Evolutionary conservation across 1,140 invertebrate species (phyloP), one percentile per base, ranked within the genome.

Genomic region (Stegodyphus dumicola): DNA sequence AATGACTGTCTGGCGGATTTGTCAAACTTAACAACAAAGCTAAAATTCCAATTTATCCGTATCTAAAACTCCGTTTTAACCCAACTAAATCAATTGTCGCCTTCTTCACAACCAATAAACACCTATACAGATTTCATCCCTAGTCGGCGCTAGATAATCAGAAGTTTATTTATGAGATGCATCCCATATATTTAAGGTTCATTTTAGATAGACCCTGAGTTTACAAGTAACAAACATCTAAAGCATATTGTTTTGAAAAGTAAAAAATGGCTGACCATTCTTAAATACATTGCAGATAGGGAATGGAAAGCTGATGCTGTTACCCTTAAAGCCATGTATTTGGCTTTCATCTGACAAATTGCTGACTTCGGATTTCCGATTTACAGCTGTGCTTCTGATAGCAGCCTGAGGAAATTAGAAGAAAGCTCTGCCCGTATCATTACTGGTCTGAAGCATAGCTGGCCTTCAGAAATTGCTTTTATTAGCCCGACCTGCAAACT

Each of bases 31-130:
- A 51, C 15, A 2, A 48, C 6, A 65, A 49, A 69, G 13, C 4
- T 48, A 17, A 69, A 79, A 67, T 6, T 79, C 13, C 53, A n/a
- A n/a, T n/a, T n/a, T n/a, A n/a, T n/a, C n/a, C n/a, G n/a, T n/a
- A n/a, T n/a, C n/a, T n/a, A n/a, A 69, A 79, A 67, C 65, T 79
- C 13, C 53, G 6, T 11, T 79, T 79, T 18, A 79, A 79, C 69
- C 60, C 48, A 7, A 17, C 7, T 11, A 69, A 54, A 69, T 79
- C 66, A 15, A n/a, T 56, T 18, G 33, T 51, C 13, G 10, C 11
- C 5, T 79, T 79, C 17, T 79, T 53, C 33, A 79, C 77, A 13
- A 67, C 66, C 10, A 69, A 79, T 54, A 53, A 49, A 18, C 65
- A 51, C 18, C 10, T 79, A 33, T 70, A 79, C 17, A 33, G 18